Evolutionary conservation across 2,888 invertebrate genomes (phyloP), one percentile per base, ranked within the genome.

Genomic region (Helleia helle): DNA sequence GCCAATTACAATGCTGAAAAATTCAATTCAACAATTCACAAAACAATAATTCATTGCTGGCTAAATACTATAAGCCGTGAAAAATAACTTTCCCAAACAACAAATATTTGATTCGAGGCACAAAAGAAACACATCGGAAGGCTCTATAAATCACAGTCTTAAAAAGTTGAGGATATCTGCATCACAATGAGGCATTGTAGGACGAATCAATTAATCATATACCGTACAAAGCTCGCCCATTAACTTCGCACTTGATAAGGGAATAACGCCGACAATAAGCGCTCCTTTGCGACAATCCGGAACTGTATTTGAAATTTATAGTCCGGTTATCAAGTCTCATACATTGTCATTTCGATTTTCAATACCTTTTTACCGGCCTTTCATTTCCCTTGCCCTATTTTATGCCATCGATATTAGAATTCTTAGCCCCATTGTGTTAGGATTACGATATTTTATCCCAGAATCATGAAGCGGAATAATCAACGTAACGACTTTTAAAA

Each of bases 201-300:
- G 62, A 64, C 62, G 62, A 70, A 77, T 77, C 83, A 77, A 84
- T 83, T 81, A 83, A 84, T 84, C 83, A 83, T 81, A 74, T 50
- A 55, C 68, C 55, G 68, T 70, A 83, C 80, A 83, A 83, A 71
- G 81, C 74, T 71, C 56, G 71, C 73, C 80, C 81, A 81, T 84
- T 84, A 83, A 80, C 79, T 80, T 79, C 70, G 65, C 70, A 74
- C 71, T 80, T 79, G 80, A 81, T 81, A 79, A 80, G 75, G 76
- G 81, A 74, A 79, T 74, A 65, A 62, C 63, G 65, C 62, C 71
- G 67, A 81, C 79, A 81, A 81, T 73, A 62, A 71, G 52, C 59
- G 57, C 55, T 62, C 58, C 70, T 68, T 67, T 74, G 73, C 50
- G 45, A 38, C 25, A 26, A 46, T 43, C 50, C 44, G 46, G 48